Evolutionary conservation across 2,797 vertebrate genomes (phyloP).

Genomic region (Prionace glauca): DNA sequence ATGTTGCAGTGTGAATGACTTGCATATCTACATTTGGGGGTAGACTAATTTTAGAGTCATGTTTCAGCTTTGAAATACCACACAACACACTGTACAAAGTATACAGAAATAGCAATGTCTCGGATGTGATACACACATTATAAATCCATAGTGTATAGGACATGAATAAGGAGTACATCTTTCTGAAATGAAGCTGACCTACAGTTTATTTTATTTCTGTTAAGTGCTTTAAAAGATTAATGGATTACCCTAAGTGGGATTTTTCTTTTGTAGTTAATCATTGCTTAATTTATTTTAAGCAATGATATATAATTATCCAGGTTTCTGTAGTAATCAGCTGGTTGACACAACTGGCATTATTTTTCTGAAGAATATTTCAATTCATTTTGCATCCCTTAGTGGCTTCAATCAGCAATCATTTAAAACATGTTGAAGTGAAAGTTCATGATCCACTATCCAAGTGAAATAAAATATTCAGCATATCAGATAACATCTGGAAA

Average conservation of each 20-base stretch:
- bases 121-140: neutral
- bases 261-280: neutral
- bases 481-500: neutral
- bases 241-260: neutral
- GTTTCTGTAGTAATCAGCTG: neutral
- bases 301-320: too few relatives aligned
- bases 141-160: neutral
- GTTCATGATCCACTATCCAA: neutral
- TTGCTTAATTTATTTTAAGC: neutral
- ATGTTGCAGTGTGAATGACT: neutral
- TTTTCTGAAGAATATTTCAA: slow-evolving; percentile 2
- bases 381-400: neutral
- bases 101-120: slow-evolving; percentile 26
- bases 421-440: slow-evolving; percentile 1
- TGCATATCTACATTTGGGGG: slow-evolving; percentile 31
- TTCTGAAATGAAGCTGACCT: neutral
- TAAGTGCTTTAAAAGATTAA: neutral
- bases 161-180: neutral
- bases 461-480: neutral
- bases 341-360: neutral
- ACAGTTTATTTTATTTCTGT: neutral
- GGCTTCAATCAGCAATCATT: neutral
- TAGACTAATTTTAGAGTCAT: slow-evolving; percentile 17
- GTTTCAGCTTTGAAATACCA: slow-evolving; percentile 13
- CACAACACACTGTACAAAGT: neutral